Evolutionary conservation across 2,888 invertebrate genomes (phyloP).

Genomic region (Agelastica alni): DNA sequence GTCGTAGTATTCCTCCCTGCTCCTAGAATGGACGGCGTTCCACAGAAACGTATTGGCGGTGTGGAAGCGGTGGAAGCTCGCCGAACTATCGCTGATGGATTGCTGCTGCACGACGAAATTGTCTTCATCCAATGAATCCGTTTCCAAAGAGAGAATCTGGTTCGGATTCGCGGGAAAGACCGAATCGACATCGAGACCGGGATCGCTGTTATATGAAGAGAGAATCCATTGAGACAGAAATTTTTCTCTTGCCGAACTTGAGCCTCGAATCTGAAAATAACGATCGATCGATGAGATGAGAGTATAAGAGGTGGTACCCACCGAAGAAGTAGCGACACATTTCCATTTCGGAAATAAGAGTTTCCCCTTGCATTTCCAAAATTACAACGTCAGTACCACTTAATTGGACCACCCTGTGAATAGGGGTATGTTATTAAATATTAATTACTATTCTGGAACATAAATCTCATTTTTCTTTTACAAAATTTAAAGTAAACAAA

Average conservation of each 20-base stretch:
- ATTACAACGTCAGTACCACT: no score
- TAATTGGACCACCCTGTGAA: no score
- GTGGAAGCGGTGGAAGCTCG: constrained; percentile 50
- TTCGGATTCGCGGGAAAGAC: constrained; percentile 53
- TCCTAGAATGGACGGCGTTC: constrained; percentile 54
- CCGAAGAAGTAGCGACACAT: no score
- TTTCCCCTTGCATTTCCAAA: no score
- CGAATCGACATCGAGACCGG: constrained; percentile 49
- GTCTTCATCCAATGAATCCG: constrained; percentile 57
- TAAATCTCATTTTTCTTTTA: no score
- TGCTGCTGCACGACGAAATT: constrained; percentile 40
- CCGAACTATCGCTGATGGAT: constrained; percentile 47
- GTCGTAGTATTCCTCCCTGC: constrained; percentile 63
- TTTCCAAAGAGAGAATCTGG: no score
- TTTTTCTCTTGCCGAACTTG: constrained; percentile 51
- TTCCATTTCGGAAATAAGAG: no score
- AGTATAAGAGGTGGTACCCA: no score
- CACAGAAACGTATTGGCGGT: constrained; percentile 63
- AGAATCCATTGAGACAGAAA: constrained; percentile 57
- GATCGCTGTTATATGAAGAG: constrained; percentile 53
- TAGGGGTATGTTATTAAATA: no score
- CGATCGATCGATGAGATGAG: no score
- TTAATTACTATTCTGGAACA: no score
- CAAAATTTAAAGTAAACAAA: no score
- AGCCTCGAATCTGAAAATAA: constrained; percentile 44